These are phyloP conservation scores for Rotaria sp. DNA, from an alignment of 2,888 invertebrate genomes.

Conservation along the genomic window DNA sequence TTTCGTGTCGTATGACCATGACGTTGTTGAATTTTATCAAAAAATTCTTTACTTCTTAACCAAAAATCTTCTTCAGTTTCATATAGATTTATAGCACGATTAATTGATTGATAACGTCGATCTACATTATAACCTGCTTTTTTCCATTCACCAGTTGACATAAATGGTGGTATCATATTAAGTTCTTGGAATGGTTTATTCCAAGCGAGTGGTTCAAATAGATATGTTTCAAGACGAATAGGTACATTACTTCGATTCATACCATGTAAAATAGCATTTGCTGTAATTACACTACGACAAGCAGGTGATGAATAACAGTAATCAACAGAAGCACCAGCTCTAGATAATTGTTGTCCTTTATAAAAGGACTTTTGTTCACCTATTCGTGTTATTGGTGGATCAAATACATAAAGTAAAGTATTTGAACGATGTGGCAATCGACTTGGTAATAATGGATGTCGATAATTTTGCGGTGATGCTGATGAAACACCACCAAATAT, in stretches of 20 bases:
- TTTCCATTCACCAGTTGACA: neutral
- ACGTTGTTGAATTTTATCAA: neutral
- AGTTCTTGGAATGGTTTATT: neutral
- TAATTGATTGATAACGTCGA: neutral
- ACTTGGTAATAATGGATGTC: neutral
- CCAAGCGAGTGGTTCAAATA: neutral
- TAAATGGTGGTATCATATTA: neutral
- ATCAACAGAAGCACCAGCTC: neutral
- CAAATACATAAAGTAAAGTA: neutral
- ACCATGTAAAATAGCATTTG: neutral
- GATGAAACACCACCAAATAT: neutral
- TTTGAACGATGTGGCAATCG: neutral
- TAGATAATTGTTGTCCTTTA: neutral
- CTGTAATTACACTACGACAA: neutral
- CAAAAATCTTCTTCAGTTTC: neutral
- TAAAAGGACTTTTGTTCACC: neutral
- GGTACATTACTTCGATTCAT: neutral
- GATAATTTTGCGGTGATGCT: neutral
- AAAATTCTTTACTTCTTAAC: neutral
- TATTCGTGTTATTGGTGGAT: neutral
- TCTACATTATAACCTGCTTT: neutral
- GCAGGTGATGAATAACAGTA: constrained; percentile 17
- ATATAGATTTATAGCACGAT: neutral
- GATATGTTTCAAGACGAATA: neutral
- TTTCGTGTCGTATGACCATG: neutral